Base-by-base conservation (phyloP, 2,797 vertebrate genomes). In the Phoeniculus purpureus region DNA sequence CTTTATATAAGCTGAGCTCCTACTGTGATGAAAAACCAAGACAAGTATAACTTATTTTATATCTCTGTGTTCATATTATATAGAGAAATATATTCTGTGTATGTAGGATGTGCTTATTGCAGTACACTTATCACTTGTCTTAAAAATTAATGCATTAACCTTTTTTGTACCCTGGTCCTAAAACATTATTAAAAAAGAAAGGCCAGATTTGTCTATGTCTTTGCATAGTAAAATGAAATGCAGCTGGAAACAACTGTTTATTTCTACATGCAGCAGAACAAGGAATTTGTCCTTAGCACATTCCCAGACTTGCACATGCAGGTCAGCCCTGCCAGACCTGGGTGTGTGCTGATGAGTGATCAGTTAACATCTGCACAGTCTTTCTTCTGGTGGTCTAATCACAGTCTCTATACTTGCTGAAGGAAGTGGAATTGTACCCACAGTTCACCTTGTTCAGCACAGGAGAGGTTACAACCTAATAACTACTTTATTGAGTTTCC, bases 1-100 rank as follows among this genome's bases (percentile, higher is more conserved):
- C 95, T 96, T 96, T 91, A 91, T 94, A 89, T 96, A 95, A 95
- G 94, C 92, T 96, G 56, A 94, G 94, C 89, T 94, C 93, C 94
- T 95, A 94, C 95, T 96, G 93, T 96, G 95, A 96, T 91, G 87
- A 92, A 95, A 95, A 95, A 91, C 19, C 82, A 79, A 91, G 93
- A 94, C 86, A 82, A 95, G 87, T 92, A 85, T 97, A 97, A 98
- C 94, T 98, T 98, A 97, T 98, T 98, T 97, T 98, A 85, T 97
- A 97, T 95, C 93, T 96, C 72, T 96, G 94, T 96, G 95, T 96
- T 96, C 93, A 97, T 96, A 96, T 87, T 94, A 86, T 96, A 94
- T 92, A 93, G 93, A 97, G 84, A 96, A 96, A 94, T 95, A 95
- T 96, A 95, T 96, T 95, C 93, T 91, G n/a, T 96, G 95, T 97